Base-by-base conservation (phyloP, 2,888 invertebrate species). In the Himalopsyche kuldschensis region DNA sequence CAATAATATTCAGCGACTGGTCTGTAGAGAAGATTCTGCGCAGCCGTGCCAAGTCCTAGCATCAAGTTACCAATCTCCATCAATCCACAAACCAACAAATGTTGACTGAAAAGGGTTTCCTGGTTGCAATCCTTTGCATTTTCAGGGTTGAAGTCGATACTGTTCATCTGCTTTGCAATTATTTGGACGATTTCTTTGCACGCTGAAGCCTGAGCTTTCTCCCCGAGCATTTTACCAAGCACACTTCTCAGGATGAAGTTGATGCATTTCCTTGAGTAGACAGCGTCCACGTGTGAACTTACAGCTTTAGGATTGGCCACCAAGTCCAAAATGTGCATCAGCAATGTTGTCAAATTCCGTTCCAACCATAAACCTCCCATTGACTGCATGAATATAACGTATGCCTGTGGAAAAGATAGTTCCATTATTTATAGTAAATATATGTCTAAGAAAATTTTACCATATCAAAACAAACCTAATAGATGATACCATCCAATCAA, bases 311-410 rank as follows among this genome's bases (percentile, higher is more conserved):
- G 98, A 91, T 98, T 98, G 0, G 98, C 97, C 30, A 99, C 98
- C 86, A 99, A 91, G 88, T 98, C 98, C 79, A 99, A 90, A 4
- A 99, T 94, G 89, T 99, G 99, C 11, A 94, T 94, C n/a, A 99
- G 91, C 87, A 99, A 95, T 0, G 94, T 93, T 17, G 95, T 95
- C 88, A 99, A 93, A 89, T 99, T 97, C 27, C 97, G 94, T 90
- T 99, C 99, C 85, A 99, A 90, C 99, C 99, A 99, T 1, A 95
- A 93, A 10, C 97, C 95, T 41, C 99, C 99, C 94, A 99, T 94
- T 88, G 96, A 95, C 90, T 97, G 96, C 0, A 98, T 96, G 89
- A 99, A 97, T 80, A 97, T 95, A 32, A 99, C 98, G 89, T 99
- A 99, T 0, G 98, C 97, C 97, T 97, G 89, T 86, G 85, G 88